A percentile compares a stretch with the other conserved stretches of the same genome.
phyloP scores from a whole-genome alignment of 2,888 invertebrate species.

The Monopis laevigella region DNA sequence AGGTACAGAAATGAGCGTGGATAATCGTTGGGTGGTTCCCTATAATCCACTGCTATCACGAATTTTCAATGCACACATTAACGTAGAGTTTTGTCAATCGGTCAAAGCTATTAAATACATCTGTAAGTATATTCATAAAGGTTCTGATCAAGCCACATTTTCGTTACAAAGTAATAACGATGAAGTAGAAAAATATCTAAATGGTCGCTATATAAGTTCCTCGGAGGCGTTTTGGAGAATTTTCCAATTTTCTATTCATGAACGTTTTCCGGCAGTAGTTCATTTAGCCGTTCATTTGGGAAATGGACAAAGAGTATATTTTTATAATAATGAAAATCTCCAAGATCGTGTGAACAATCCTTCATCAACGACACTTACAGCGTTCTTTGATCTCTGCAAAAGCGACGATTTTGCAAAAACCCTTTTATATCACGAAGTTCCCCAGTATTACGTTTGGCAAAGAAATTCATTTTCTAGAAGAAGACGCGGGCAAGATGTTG shows the following conservation, averaged over 20 bases:
- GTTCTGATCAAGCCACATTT: constrained; percentile 18
- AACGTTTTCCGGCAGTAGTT: constrained; percentile 14
- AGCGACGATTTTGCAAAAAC: constrained; percentile 25
- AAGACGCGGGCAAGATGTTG: constrained; percentile 18
- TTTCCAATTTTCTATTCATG: constrained; percentile 16
- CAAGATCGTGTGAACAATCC: too few relatives aligned
- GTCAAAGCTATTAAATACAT: constrained; percentile 20
- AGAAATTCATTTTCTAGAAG: constrained; percentile 15
- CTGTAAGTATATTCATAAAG: constrained; percentile 14
- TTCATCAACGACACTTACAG: constrained; percentile 22
- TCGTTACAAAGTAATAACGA: constrained; percentile 17
- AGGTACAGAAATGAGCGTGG: constrained; percentile 17
- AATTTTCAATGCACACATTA: constrained; percentile 20
- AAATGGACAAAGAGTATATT: constrained; percentile 18
- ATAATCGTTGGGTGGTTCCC: constrained; percentile 26
- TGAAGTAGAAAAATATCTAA: constrained; percentile 20
- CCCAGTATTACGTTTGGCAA: constrained; percentile 18
- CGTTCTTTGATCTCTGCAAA: constrained; percentile 25
- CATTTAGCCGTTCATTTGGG: constrained; percentile 19
- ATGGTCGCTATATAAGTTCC: constrained; percentile 21
- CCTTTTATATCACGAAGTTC: constrained; percentile 21
- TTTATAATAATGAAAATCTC: constrained; percentile 19
- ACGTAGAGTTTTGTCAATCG: constrained; percentile 19
- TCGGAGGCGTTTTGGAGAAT: constrained; percentile 18
- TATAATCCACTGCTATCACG: constrained; percentile 20